Evolutionary conservation across 1,140 invertebrate genomes (phyloP).

Genomic region (Apis laboriosa): DNA sequence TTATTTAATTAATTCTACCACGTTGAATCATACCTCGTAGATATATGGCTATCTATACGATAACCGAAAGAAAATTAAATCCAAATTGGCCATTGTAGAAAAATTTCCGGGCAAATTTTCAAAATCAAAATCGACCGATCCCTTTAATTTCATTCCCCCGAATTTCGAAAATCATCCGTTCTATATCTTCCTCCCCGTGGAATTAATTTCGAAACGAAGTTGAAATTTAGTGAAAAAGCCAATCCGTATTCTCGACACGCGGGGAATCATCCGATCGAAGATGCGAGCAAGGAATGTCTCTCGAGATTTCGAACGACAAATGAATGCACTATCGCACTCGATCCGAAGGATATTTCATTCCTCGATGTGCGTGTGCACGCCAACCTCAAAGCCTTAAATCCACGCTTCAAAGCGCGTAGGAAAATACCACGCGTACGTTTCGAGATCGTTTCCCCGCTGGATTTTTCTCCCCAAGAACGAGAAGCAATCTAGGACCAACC

Average conservation of each 20-base stretch:
- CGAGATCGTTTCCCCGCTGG: background rate
- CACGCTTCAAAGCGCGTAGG: slow-evolving; percentile 15
- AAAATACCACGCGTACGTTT: slow-evolving; percentile 26
- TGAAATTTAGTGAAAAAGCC: background rate
- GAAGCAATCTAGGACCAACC: slow-evolving; percentile 2
- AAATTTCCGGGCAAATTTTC: too few species aligned
- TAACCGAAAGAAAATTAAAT: too few species aligned
- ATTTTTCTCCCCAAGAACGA: background rate
- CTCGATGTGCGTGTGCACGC: background rate
- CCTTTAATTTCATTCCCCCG: too few species aligned
- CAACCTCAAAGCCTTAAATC: background rate
- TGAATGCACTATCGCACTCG: background rate
- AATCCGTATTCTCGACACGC: background rate
- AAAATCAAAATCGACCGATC: too few species aligned
- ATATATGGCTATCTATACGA: too few species aligned
- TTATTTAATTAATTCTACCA: too few species aligned
- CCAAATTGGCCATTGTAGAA: too few species aligned
- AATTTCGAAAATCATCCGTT: too few species aligned
- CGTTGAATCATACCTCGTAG: too few species aligned
- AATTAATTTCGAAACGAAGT: background rate
- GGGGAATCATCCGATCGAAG: background rate
- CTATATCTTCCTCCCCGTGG: background rate
- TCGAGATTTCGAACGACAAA: slow-evolving; percentile 24
- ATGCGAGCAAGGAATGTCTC: background rate
- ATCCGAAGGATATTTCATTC: slow-evolving; percentile 14